Base-by-base conservation (phyloP, 1,140 invertebrate genomes). In the Drosophila setifemur region DNA sequence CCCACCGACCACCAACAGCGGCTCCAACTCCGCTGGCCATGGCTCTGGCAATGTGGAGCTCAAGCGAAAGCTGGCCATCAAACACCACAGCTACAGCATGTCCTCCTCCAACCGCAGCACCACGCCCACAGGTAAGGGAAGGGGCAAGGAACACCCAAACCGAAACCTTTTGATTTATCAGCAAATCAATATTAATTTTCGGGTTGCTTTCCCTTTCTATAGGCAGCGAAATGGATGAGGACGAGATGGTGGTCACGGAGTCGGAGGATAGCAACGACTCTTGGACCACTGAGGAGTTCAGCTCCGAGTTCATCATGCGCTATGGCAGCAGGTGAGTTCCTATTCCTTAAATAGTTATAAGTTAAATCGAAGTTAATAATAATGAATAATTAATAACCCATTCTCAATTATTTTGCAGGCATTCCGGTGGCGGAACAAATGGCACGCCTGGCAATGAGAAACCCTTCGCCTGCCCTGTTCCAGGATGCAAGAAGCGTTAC, bases 401-500 rank as follows among this genome's bases (percentile, higher is more conserved):
- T 31, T 14, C 1, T 9, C 1, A 33, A 2, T n/a, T 16, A 5
- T 35, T 28, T 23, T 23, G 4, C 23, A 90, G 89, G 74, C 89
- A 90, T 82, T 90, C 89, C 55, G 89, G 88, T 49, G 73, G 88
- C 40, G 77, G 83, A 43, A 74, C 63, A 52, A 90, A 92, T 44
- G 91, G 89, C 4, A 87, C 91, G 18, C 91, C 92, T 7, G 90
- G 91, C 16, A 91, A 91, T 68, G 95, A 96, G 74, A 96, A 96
- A 77, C 95, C 95, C 0, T 96, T 95, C 90, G 94, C 93, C 7
- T 97, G 95, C 90, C 95, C 95, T 1, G 94, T 96, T 14, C 94
- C 95, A 26, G 95, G 95, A n/a, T 97, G 96, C 91, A 95, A 95
- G 86, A 96, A 96, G 85, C 91, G 95, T 19, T 97, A 97, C 90